phyloP scores from a whole-genome alignment of 2,888 invertebrate genomes.

The Chesias legatella region DNA sequence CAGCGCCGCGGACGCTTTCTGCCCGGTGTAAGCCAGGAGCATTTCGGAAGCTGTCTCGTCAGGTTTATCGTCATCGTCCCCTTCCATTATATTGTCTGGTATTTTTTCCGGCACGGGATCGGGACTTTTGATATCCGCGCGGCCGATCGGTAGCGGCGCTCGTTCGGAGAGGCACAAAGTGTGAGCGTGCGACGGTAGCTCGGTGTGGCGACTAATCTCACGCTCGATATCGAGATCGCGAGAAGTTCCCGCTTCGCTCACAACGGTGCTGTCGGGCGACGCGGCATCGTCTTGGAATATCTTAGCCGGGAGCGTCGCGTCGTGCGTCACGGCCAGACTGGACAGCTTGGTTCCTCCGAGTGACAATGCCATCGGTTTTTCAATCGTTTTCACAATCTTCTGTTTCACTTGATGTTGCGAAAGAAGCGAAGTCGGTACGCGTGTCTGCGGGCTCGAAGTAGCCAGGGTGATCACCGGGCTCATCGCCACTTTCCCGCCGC shows the following conservation, averaged over 20 bases:
- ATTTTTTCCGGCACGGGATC: conserved; percentile 76
- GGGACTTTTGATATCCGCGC: conserved; percentile 73
- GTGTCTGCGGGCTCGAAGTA: conserved; percentile 53
- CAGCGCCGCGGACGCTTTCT: conserved; percentile 30
- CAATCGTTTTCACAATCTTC: conserved; percentile 74
- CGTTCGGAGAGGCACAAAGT: conserved; percentile 62
- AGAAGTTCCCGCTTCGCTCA: conserved; percentile 39
- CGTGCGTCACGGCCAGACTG: conserved; percentile 79
- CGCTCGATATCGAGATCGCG: conserved; percentile 70
- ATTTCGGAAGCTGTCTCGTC: conserved; percentile 54
- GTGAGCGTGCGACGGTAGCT: conserved; percentile 53
- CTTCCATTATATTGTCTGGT: conserved; percentile 74
- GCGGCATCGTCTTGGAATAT: conserved; percentile 85
- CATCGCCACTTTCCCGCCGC: conserved; percentile 58
- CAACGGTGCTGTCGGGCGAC: conserved; percentile 78
- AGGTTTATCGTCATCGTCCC: conserved; percentile 71
- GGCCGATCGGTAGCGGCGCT: conserved; percentile 63
- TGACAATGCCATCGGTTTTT: conserved; percentile 74
- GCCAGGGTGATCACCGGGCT: conserved; percentile 67
- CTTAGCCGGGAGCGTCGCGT: conserved; percentile 82
- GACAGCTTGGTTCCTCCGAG: conserved; percentile 78
- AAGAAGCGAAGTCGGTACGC: conserved; percentile 67
- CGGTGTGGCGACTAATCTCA: conserved; percentile 75
- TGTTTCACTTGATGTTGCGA: conserved; percentile 75
- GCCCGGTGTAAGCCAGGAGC: conserved; percentile 49